Percentiles rank a stretch among this genome's conserved stretches.
phyloP scores from a whole-genome alignment of 1,140 invertebrate species.

The Homarus americanus region DNA sequence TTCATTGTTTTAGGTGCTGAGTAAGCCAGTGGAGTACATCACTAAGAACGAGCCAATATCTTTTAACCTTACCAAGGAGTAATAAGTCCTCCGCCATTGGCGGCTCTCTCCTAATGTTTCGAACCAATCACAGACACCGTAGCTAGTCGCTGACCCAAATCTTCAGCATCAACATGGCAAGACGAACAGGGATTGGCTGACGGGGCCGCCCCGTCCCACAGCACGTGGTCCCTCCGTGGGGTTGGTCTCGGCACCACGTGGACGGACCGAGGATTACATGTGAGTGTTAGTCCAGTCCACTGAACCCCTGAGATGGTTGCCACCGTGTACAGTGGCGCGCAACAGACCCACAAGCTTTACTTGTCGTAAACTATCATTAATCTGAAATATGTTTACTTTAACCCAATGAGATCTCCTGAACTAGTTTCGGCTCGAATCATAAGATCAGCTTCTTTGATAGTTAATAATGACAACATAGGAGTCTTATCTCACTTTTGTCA shows the following conservation, averaged over 20 bases:
- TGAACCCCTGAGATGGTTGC: no score
- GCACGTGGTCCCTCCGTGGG: constrained; percentile 21
- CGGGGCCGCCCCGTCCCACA: background rate
- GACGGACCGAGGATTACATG: background rate
- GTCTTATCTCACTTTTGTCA: no score
- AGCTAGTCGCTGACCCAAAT: background rate
- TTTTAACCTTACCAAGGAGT: background rate
- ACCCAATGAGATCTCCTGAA: no score
- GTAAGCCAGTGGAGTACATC: no score
- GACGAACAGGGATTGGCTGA: constrained; percentile 31
- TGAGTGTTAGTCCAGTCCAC: background rate
- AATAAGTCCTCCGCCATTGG: background rate
- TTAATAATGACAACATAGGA: no score
- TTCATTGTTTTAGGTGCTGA: no score
- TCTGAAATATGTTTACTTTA: no score
- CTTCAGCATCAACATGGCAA: background rate
- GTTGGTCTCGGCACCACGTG: background rate
- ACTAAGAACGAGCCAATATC: background rate
- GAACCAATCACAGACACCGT: background rate
- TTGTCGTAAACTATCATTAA: no score
- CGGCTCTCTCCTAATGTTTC: background rate
- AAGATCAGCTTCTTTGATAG: no score
- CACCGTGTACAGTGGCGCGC: no score
- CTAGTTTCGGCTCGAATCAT: no score
- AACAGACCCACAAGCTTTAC: no score